Base-by-base conservation (phyloP, 2,888 invertebrate genomes). In the Geophilus truncorum region DNA sequence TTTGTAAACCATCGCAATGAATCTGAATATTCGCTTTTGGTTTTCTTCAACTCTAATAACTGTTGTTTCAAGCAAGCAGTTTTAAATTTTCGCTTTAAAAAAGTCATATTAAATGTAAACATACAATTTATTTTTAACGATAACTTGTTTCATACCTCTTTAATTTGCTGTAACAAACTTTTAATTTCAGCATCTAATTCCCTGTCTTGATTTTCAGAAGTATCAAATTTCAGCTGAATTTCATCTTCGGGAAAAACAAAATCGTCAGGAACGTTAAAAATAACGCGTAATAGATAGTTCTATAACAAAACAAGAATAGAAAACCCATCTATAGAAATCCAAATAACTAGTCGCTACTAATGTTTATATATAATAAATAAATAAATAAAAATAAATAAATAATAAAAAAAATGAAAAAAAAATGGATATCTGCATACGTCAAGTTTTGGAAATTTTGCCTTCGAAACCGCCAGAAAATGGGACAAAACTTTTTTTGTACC, bases 181-280 rank as follows among this genome's bases (percentile, higher is more conserved):
- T 70, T 3, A 25, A 25, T 25, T 70, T 70, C 70, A 7, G 25
- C 70, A n/a, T 70, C 70, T 28, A 70, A 28, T 70, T 70, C 28
- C 28, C 10, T 3, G 3, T 70, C 70, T 9, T 28, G 7, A n/a
- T 23, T 28, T 70, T 70, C 70, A 15, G 12, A 28, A 12, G 70
- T 12, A 9, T 70, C n/a, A 6, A 70, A 12, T 70, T 70, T 32
- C 77, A 77, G 12, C 3, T 77, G 77, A 77, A 77, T 32, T 77
- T 77, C 32, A 77, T 77, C 77, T 77, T 77, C 77, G 23, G 77
- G 77, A 34, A 77, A 36, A 28, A 77, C 77, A 77, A 77, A 34
- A 12, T 32, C 21, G 18, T 77, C 36, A 10, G 34, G 34, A 77
- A 77, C n/a, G 1, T 34, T 21, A 18, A 30, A 77, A 21, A 77